Conservation (phyloP, 2,797 vertebrate genomes). For the Sylvilagus floridanus region DNA sequence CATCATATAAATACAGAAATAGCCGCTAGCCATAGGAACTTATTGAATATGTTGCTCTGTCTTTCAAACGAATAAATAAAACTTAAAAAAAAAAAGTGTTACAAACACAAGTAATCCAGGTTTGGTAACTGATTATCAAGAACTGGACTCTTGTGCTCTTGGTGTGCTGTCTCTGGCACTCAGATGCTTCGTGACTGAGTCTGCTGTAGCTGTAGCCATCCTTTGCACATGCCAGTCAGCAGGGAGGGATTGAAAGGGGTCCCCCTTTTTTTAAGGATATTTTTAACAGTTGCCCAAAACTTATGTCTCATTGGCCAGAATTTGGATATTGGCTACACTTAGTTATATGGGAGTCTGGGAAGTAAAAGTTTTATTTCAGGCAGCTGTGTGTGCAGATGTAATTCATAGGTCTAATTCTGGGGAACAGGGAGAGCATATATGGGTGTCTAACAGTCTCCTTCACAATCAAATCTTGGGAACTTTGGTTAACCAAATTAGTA, state of each 20-base stretch:
- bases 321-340: neutral
- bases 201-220: neutral
- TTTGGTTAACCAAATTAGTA: neutral
- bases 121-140: slow-evolving; percentile 9
- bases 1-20: neutral
- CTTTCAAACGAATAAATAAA: too few species aligned
- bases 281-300: neutral
- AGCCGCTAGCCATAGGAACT: neutral
- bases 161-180: neutral
- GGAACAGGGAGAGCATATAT: neutral
- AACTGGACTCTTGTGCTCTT: neutral
- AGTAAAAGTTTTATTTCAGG: slow-evolving; percentile 57
- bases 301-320: neutral
- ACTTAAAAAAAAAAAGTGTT: neutral
- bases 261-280: neutral
- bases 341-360: slow-evolving; percentile 19
- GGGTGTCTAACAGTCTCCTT: neutral
- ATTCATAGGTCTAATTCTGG: neutral
- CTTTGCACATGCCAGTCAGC: slow-evolving; percentile 21
- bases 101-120: neutral
- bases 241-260: neutral
- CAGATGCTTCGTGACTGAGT: neutral
- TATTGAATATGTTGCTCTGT: neutral
- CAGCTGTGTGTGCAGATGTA: neutral
- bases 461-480: neutral